Percentiles rank a stretch among this genome's conserved stretches.
Conservation (phyloP, 1,140 invertebrate species). For the Stratiolaelaps scimitus region DNA sequence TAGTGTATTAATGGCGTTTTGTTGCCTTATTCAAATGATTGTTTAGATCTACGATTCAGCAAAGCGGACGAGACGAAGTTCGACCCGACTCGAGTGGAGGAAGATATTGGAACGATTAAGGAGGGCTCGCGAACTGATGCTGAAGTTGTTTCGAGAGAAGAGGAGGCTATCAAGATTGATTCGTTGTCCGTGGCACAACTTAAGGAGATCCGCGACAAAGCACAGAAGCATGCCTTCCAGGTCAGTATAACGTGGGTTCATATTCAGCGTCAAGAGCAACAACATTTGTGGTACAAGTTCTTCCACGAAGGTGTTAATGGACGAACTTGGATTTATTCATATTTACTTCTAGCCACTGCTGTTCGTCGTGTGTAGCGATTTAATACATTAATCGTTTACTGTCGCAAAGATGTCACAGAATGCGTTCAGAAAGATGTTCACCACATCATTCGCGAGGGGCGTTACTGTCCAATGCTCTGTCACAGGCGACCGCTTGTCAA, state of each 20-base stretch:
- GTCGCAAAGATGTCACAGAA: too few species aligned
- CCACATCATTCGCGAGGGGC: too few species aligned
- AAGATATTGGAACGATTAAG: slow-evolving; percentile 60
- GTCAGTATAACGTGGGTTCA: slow-evolving; percentile 23
- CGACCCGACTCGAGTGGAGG: slow-evolving; percentile 46
- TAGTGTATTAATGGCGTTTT: too few species aligned
- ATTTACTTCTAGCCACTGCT: too few species aligned
- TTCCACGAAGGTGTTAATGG: background rate
- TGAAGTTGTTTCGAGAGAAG: slow-evolving; percentile 67
- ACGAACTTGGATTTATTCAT: background rate
- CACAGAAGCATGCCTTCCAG: slow-evolving; percentile 87
- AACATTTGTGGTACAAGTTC: slow-evolving; percentile 27
- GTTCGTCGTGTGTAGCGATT: too few species aligned
- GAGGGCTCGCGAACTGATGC: slow-evolving; percentile 64
- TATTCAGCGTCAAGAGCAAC: slow-evolving; percentile 26
- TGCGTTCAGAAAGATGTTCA: too few species aligned
- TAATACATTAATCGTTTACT: too few species aligned
- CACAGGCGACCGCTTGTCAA: too few species aligned
- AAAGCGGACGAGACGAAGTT: slow-evolving; percentile 18
- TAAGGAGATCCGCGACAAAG: slow-evolving; percentile 74
- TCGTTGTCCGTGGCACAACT: slow-evolving; percentile 85
- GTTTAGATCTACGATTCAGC: slow-evolving; percentile 2
- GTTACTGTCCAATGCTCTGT: too few species aligned
- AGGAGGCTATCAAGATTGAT: slow-evolving; percentile 93
- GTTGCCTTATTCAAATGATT: too few species aligned